Base-by-base conservation (phyloP, 1,140 invertebrate genomes). In the Plodia interpunctella region DNA sequence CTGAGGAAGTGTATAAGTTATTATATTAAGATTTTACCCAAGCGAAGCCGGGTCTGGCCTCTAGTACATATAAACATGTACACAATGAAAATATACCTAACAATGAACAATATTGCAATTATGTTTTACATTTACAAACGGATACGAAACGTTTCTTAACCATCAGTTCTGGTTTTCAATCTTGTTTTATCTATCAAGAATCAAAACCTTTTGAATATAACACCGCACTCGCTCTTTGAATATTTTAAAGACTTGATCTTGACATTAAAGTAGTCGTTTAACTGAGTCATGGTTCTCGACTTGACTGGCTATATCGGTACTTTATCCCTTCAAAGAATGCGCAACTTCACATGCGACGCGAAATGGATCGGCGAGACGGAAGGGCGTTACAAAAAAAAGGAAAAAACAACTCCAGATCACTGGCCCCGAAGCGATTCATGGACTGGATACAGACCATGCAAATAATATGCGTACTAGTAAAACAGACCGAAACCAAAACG, bases 151-250 rank as follows among this genome's bases (percentile, higher is more conserved):
- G 13, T 44, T 44, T 44, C 4, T 15, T 20, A 20, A 20, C 17
- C 8, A 51, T 51, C 19, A 17, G n/a, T 44, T 44, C 38, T n/a
- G 30, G 30, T 32, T 44, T 44, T 44, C n/a, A 44, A 44, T 44
- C 38, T n/a, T 15, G 38, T 13, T 15, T 44, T 44, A 15, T 35
- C 32, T 35, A 13, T 44, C 13, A 1, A 2, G 10, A 6, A 44
- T 44, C 38, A 44, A 15, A 44, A 44, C 9, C 38, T 15, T 44
- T 44, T 44, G 13, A 44, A n/a, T 44, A 44, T 15, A 10, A 15
- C 38, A 3, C 13, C 10, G n/a, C 15, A 15, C 13, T 3, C 15
- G 13, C 15, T 44, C 13, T 44, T 15, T n/a, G 38, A n/a, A 44
- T 44, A 44, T 44, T 44, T 44, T 44, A 44, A 44, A 15, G 38